Base-by-base conservation (phyloP, 1,140 invertebrate genomes). In the Procambarus virginalis region DNA sequence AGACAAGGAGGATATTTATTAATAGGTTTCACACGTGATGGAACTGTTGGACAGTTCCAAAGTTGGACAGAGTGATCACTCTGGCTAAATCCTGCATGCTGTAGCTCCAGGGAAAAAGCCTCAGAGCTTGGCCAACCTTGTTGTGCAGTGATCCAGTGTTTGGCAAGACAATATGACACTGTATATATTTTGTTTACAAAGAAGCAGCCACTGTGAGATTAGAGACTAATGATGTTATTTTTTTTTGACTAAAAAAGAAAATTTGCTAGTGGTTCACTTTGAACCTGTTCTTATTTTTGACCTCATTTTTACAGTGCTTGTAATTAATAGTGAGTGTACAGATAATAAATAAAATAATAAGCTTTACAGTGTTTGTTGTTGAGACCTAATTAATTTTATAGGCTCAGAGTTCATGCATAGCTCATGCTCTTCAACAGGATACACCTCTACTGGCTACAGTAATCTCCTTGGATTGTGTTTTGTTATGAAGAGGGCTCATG, bases 1-100 rank as follows among this genome's bases (percentile, higher is more conserved):
- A 79, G 98, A 99, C 94, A 98, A 97, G 94, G 96, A 98, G 94
- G 98, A 99, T 94, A 94, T 99, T 90, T 99, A 97, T 94, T 97
- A 98, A 95, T 99, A 94, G 79, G 48, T 75, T 46, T 49, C 64
- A n/a, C 17, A 8, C 20, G 34, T 10, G 22, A n/a, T 46, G 83
- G 48, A 48, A 22, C 8, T 22, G 20, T 46, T 45, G 34, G 8
- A 9, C 1, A n/a, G 84, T 68, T 45, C n/a, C 46, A 70, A 55
- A 45, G 12, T 55, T 55, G 51, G 51, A 55, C 51, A 5, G 51
- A 55, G 51, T 55, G 51, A 34, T 55, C 51, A 70, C 58, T 48
- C 45, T 51, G 12, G 64, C n/a, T 14, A 75, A 60, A 46, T 34
- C 77, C 64, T 64, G 58, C n/a, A 22, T 20, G 46, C 17, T 3